Evolutionary conservation across 1,140 invertebrate species (phyloP), one percentile per base, ranked within the genome.

Genomic region (Atta cephalotes): DNA sequence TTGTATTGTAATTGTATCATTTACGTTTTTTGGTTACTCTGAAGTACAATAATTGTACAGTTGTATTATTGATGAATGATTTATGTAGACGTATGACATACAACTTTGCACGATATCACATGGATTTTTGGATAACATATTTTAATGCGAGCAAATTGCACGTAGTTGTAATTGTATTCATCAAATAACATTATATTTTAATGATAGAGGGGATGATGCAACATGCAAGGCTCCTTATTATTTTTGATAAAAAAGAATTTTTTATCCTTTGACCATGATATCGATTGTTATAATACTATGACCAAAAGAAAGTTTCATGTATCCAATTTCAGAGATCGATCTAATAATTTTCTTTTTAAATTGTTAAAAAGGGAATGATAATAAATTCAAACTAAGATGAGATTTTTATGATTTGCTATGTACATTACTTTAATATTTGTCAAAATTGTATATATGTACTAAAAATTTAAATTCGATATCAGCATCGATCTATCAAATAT

Each of bases 121-220:
- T 14, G 14, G 3, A 79, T 68, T 76, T 87, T 86, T 76, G 39
- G 39, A 10, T 45, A 45, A 25, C 39, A 21, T 60, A 35, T 56
- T 66, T 81, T 72, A 76, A 56, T 70, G 53, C 39, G 39, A 80
- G 39, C 28, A 58, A 62, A 66, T 77, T 77, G 31, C n/a, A 66
- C 14, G 74, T 90, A 92, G 90, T 93, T 91, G 90, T 56, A 90
- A 89, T 81, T 84, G 91, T 91, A 87, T 92, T 87, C 88, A 91
- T 89, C 90, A 90, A 80, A 89, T 93, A 91, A 93, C 90, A 91
- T 31, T 31, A 89, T 56, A 82, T 88, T 88, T 87, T 89, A 89
- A 87, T 85, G 68, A 68, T 77, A 89, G 12, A 91, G 92, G 87
- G 80, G 92, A 90, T 92, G 89, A 10, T 25, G 31, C 35, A 16